These are phyloP conservation scores for Dusona sp. DNA, from an alignment of 2,888 invertebrate species.

Conservation along the genomic window DNA sequence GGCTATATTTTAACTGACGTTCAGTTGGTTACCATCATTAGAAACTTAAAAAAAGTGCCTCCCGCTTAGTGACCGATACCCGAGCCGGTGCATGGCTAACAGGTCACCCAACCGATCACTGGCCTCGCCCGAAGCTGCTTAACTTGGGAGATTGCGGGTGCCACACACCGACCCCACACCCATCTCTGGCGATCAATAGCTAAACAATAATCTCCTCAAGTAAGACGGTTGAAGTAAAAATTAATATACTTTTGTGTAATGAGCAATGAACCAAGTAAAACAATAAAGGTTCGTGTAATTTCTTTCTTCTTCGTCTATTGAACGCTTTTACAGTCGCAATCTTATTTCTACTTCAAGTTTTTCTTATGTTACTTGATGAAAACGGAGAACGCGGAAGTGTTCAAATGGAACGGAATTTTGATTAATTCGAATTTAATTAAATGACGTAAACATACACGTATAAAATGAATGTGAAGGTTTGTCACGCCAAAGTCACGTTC, in stretches of 20 bases:
- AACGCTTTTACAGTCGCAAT: background rate
- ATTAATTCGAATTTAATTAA: background rate
- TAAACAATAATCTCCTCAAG: background rate
- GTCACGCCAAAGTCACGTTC: slow-evolving; percentile 16
- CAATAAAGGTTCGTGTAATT: background rate
- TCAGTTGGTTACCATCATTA: no score
- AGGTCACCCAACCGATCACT: no score
- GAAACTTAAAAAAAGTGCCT: no score
- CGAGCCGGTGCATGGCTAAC: no score
- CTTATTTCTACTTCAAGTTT: background rate
- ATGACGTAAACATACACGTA: background rate
- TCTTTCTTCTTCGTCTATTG: background rate
- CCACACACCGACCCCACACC: no score
- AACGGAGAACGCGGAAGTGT: background rate
- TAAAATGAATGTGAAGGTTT: background rate
- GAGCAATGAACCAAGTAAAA: background rate
- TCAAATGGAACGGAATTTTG: background rate
- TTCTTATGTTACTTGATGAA: background rate
- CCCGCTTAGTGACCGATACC: no score
- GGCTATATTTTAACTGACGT: no score
- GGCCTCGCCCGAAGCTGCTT: no score
- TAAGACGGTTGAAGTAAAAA: background rate
- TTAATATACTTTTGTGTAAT: background rate
- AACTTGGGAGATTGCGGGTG: no score
- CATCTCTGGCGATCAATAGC: no score